Evolutionary conservation across 2,797 vertebrate genomes (phyloP), one percentile per base, ranked within the genome.

Genomic region (Galago senegalensis): DNA sequence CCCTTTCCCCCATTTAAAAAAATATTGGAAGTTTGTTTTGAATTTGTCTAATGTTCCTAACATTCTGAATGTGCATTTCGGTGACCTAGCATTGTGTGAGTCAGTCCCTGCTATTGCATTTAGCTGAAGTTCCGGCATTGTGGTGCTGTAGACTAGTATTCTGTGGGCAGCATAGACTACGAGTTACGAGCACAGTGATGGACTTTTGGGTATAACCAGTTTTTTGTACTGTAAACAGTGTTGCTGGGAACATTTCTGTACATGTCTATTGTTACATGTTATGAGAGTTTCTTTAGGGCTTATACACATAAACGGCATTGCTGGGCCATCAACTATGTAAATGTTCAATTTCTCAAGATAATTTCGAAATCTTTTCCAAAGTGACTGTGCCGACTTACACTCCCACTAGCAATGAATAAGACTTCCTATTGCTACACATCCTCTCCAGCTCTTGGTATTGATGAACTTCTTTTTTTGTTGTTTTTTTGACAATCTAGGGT

Each of bases 81-180:
- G 43, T 34, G 67, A 58, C 53, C 53, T 49, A 20, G 17, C 21
- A 0, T 27, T 6, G 0, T 11, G 14, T 29, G 31, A 1, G 27
- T 6, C 18, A 27, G 34, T 11, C 46, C 29, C 0, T 6, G 34
- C 4, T 76, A 5, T 7, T 21, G 49, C 29, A 0, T 1, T 29
- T 25, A 7, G 27, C 63, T 27, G 11, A n/a, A 4, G 1, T 27
- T 29, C 23, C 1, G 17, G 20, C 23, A 2, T 13, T 1, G 0
- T 14, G 5, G 27, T 23, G 31, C 63, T 2, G 10, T 20, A 4
- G 13, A 0, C 3, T 4, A 3, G n/a, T 37, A 20, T 49, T 0
- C 40, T 5, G 1, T 2, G 31, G 16, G 5, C 21, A 10, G n/a
- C 2, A 1, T 16, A 0, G 5, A 3, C 46, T 37, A 5, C 27